Base-by-base conservation (phyloP, 2,888 invertebrate genomes). In the Pterostichus madidus region DNA sequence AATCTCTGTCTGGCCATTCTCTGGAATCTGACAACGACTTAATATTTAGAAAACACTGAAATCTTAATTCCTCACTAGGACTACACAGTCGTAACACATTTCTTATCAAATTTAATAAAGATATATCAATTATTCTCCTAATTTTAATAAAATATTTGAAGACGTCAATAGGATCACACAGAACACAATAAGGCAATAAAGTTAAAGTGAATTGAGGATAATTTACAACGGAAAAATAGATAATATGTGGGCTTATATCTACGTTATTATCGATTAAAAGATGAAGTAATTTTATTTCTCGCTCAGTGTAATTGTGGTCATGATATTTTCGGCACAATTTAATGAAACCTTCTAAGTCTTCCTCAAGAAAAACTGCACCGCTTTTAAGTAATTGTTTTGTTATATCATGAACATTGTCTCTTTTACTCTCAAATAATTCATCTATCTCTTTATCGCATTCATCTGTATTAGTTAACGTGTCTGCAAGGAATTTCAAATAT, bases 281-380 rank as follows among this genome's bases (percentile, higher is more conserved):
- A 17, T 59, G 11, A 8, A 59, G 10, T 10, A 59, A 59, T 3
- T 59, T 8, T 11, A 24, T 8, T 11, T 11, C 24, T 59, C 4
- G 17, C 7, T 59, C 24, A 2, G 11, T 11, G 8, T 31, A 24
- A 15, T 59, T 3, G 11, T 24, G 31, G 1, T 7, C 3, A 24
- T 59, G 4, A 5, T 59, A 59, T 24, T 59, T 59, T 7, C 17
- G 17, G 17, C 59, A 59, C 11, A 59, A 59, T 31, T 59, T 31
- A 59, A 59, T 31, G 15, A 59, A 59, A 10, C 59, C 59, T 59
- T 59, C 59, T 59, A 59, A 59, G 17, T 59, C 24, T 59, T 59
- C 24, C 2, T 17, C 24, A 59, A 6, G 11, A 11, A 59, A 59
- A 7, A 11, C 17, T 10, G 24, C 59, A 24, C 24, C 17, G 15